Conservation (phyloP, 2,113 vertebrate species). For the Gracilinanus agilis region DNA sequence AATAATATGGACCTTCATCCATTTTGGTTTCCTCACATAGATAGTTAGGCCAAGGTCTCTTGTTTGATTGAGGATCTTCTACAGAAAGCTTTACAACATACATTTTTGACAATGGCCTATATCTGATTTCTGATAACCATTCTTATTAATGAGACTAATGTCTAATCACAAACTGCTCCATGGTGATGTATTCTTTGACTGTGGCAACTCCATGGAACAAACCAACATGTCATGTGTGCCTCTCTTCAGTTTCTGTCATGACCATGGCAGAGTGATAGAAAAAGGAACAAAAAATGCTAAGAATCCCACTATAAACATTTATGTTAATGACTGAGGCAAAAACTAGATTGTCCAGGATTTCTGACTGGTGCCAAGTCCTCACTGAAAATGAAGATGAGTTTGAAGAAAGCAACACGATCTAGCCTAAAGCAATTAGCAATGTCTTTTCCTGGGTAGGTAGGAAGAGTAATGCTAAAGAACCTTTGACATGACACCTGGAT, state of each 20-base stretch:
- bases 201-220: neutral
- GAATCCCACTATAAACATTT: neutral
- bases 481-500: neutral
- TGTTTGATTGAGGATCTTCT: neutral
- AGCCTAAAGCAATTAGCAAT: neutral
- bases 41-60: neutral
- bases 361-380: neutral
- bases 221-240: neutral
- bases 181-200: neutral
- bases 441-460: neutral
- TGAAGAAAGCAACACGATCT: neutral
- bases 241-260: neutral
- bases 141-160: neutral
- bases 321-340: neutral
- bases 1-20: neutral
- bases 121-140: neutral
- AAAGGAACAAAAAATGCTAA: neutral
- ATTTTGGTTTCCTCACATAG: neutral
- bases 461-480: neutral
- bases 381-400: neutral
- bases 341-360: neutral
- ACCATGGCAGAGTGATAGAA: neutral
- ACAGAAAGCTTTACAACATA: neutral
- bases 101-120: neutral
- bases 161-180: neutral